phyloP scores from a whole-genome alignment of 2,888 invertebrate species.

The Criorhina ranunculi region DNA sequence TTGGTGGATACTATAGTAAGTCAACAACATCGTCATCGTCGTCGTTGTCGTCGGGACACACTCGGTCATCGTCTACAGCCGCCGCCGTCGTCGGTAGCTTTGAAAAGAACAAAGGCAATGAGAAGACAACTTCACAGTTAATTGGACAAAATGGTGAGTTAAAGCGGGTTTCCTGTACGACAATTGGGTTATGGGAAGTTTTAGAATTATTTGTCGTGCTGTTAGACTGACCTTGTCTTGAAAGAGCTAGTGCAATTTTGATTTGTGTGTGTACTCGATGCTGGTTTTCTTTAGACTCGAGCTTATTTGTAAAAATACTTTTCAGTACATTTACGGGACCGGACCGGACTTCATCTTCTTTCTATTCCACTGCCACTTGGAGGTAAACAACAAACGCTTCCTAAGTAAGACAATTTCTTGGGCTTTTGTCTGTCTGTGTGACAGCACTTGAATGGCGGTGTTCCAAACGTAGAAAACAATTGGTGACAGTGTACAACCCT shows the following conservation, averaged over 20 bases:
- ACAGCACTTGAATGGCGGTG: too few relatives aligned
- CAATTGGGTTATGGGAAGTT: slow-evolving; percentile 33
- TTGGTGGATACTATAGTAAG: slow-evolving; percentile 62
- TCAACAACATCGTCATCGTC: slow-evolving; percentile 33
- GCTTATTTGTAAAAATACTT: too few relatives aligned
- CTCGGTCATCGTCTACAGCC: slow-evolving; percentile 53
- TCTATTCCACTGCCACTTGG: too few relatives aligned
- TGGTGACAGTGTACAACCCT: too few relatives aligned
- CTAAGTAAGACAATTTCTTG: too few relatives aligned
- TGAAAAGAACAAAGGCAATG: slow-evolving; percentile 66
- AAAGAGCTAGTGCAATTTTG: background rate
- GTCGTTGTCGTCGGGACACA: slow-evolving; percentile 43
- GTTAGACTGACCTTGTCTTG: background rate
- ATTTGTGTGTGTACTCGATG: too few relatives aligned
- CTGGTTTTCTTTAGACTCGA: too few relatives aligned
- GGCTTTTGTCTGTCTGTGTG: too few relatives aligned
- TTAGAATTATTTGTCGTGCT: slow-evolving; percentile 7
- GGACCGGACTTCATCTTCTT: too few relatives aligned
- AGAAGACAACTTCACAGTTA: slow-evolving; percentile 74
- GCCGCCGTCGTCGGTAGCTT: slow-evolving; percentile 43
- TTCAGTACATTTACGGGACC: too few relatives aligned
- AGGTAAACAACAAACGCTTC: too few relatives aligned
- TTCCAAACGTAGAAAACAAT: too few relatives aligned
- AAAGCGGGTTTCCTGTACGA: slow-evolving; percentile 61
- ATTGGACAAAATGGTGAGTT: slow-evolving; percentile 79